Evolutionary conservation across 2,888 invertebrate species (phyloP).

Genomic region (Aporophyla lueneburgensis): DNA sequence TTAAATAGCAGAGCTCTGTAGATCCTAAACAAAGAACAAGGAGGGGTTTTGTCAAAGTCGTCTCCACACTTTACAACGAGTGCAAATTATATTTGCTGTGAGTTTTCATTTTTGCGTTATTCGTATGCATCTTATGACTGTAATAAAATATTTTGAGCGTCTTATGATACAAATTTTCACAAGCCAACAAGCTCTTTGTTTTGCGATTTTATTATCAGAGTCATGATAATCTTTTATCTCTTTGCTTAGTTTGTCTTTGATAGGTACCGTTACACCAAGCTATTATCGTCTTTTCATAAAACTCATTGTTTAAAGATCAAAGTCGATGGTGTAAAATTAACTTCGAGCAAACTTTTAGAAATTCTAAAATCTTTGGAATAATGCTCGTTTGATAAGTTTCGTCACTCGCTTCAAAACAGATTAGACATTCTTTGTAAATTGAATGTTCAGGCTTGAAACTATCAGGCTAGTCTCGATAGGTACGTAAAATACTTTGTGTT

Average conservation of each 20-base stretch:
- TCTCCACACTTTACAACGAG: slow-evolving; percentile 42
- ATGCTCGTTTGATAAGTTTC: slow-evolving; percentile 65
- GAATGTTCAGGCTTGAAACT: slow-evolving; percentile 46
- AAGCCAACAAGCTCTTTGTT: not conserved
- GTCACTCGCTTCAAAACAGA: slow-evolving; percentile 62
- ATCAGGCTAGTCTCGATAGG: slow-evolving; percentile 20
- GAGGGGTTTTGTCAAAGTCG: slow-evolving; percentile 60
- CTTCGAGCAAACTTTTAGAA: slow-evolving; percentile 62
- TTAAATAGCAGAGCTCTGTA: slow-evolving; percentile 56
- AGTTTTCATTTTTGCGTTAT: slow-evolving; percentile 20
- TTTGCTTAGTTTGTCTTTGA: slow-evolving; percentile 33
- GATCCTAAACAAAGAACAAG: slow-evolving; percentile 62
- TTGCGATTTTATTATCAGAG: not conserved
- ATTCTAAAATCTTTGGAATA: slow-evolving; percentile 65
- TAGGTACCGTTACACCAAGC: slow-evolving; percentile 32
- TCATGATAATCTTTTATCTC: slow-evolving; percentile 11
- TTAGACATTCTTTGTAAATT: slow-evolving; percentile 65
- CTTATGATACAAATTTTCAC: not conserved
- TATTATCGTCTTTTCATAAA: slow-evolving; percentile 55
- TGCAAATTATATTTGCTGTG: slow-evolving; percentile 49
- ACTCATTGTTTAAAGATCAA: slow-evolving; percentile 67
- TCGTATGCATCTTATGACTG: slow-evolving; percentile 18
- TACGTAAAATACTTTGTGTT: slow-evolving; percentile 21
- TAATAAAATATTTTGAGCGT: slow-evolving; percentile 18
- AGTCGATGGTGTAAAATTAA: slow-evolving; percentile 66